A percentile compares a stretch with the other conserved stretches of the same genome.
phyloP scores from a whole-genome alignment of 2,888 invertebrate species.

The Apodemia mormo region DNA sequence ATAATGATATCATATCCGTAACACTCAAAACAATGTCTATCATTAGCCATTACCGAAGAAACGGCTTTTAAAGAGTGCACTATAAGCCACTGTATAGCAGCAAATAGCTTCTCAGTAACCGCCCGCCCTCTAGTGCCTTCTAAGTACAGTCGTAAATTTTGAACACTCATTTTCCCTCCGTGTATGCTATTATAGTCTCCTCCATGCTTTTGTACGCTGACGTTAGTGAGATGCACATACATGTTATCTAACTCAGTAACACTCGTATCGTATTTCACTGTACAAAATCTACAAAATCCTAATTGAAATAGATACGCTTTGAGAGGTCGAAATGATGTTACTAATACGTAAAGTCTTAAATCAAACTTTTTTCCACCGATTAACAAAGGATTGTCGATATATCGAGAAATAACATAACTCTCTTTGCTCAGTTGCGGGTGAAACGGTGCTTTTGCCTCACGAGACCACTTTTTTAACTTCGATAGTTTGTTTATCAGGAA shows the following conservation, averaged over 20 bases:
- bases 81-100: constrained; percentile 94
- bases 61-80: constrained; percentile 97
- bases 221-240: constrained; percentile 98
- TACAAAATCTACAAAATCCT: constrained; percentile 98
- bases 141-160: constrained; percentile 93
- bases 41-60: constrained; percentile 95
- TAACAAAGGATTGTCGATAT: constrained; percentile 95
- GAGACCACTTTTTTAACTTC: constrained; percentile 94
- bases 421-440: constrained; percentile 92
- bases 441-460: constrained; percentile 84
- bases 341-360: constrained; percentile 93
- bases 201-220: constrained; percentile 98
- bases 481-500: constrained; percentile 97
- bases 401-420: constrained; percentile 97
- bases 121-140: constrained; percentile 95
- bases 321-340: constrained; percentile 95
- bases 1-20: constrained; percentile 98
- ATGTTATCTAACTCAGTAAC: constrained; percentile 94
- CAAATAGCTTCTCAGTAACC: constrained; percentile 93
- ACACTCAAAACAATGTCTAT: constrained; percentile 95
- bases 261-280: constrained; percentile 96
- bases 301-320: constrained; percentile 96
- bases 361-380: constrained; percentile 99
- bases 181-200: constrained; percentile 97
- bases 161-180: constrained; percentile 97